phyloP scores from a whole-genome alignment of 2,797 vertebrate species.

The Halcyon chelicuti region DNA sequence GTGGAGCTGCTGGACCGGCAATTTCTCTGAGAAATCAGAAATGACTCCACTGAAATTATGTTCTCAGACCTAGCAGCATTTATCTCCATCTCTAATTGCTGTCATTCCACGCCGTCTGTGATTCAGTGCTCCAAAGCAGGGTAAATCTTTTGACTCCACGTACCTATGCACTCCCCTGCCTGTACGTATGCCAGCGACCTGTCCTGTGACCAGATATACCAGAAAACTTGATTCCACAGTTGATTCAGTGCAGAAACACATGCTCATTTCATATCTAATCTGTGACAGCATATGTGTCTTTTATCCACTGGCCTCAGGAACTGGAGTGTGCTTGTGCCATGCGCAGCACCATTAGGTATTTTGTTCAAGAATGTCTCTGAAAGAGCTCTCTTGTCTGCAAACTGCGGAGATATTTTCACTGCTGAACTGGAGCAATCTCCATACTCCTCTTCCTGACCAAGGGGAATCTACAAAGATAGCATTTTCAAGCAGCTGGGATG shows the following conservation, averaged over 20 bases:
- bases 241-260: background rate
- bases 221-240: background rate
- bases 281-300: background rate
- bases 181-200: background rate
- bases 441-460: background rate
- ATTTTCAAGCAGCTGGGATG: slow-evolving; percentile 35
- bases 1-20: background rate
- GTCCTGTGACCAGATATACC: background rate
- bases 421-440: background rate
- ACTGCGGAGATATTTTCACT: background rate
- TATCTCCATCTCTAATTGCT: background rate
- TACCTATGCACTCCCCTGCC: background rate
- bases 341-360: background rate
- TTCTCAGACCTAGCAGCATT: background rate
- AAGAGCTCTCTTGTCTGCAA: slow-evolving; percentile 29
- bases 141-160: accelerated
- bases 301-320: background rate
- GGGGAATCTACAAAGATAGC: slow-evolving; percentile 3
- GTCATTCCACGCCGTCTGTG: background rate
- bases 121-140: background rate
- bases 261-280: background rate
- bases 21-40: background rate
- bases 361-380: background rate
- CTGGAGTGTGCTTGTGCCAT: background rate
- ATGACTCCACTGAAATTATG: background rate